phyloP scores from a whole-genome alignment of 2,888 invertebrate species.

The Clitarchus hookeri region DNA sequence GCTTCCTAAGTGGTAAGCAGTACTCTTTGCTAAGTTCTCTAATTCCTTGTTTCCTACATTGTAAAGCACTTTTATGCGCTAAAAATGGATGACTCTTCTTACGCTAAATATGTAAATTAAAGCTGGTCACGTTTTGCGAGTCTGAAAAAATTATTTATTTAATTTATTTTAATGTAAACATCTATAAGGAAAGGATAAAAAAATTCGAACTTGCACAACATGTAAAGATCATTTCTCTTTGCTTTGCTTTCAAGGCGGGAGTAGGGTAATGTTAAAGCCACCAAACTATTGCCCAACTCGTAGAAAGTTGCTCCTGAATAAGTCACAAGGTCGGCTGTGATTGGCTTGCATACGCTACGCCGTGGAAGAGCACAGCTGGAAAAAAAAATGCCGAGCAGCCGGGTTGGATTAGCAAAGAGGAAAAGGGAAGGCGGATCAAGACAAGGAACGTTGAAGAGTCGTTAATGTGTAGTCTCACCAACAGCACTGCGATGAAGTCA shows the following conservation, averaged over 20 bases:
- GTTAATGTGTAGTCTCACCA: background rate
- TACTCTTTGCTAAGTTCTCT: too few species aligned
- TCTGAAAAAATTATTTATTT: too few species aligned
- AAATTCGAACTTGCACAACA: background rate
- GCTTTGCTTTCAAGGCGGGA: background rate
- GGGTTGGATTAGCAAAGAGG: background rate
- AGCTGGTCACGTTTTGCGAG: too few species aligned
- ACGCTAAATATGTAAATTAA: too few species aligned
- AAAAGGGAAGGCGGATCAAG: background rate
- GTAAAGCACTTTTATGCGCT: too few species aligned
- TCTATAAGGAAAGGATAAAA: background rate
- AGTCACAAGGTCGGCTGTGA: background rate
- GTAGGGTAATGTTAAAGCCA: background rate
- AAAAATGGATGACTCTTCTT: too few species aligned
- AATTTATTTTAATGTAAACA: too few species aligned
- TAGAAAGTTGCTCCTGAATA: constrained; percentile 8
- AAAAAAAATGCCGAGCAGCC: background rate
- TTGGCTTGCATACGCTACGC: constrained; percentile 1
- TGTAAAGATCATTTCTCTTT: too few species aligned
- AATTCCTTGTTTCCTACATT: too few species aligned
- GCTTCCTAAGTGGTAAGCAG: too few species aligned
- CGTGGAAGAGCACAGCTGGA: background rate
- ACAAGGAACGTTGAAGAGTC: background rate
- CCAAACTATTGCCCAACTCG: constrained; percentile 1
- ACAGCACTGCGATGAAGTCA: background rate